Evolutionary conservation across 1,140 invertebrate genomes (phyloP), one percentile per base, ranked within the genome.

Genomic region (Bombus haemorrhoidalis): DNA sequence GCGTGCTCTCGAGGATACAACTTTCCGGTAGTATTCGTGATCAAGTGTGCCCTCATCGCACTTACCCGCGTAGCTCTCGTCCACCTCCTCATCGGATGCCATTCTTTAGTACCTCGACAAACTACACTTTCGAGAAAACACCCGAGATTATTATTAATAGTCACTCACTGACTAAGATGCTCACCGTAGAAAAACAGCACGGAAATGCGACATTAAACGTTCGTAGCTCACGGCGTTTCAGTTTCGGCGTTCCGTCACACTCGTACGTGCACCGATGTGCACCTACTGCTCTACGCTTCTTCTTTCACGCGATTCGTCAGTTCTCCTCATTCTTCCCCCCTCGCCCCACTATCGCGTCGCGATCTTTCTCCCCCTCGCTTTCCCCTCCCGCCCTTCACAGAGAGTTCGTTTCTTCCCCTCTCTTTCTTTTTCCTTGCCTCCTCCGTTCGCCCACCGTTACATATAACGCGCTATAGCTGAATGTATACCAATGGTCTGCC

Each of bases 31-130:
- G 47, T 73, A 72, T 87, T 83, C 74, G 22, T 59, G 53, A 62
- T 4, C 39, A 6, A 43, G 47, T 41, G 43, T 57, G 37, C 22
- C 18, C 28, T 64, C 28, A 1, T 37, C 2, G 47, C 81, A 94
- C 96, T 97, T 96, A 97, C 97, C 97, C 96, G 97, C 97, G 93
- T 96, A 97, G 94, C 96, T 97, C 92, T 97, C 97, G 92, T 97
- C 97, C 91, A 97, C 96, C 95, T 97, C 97, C 91, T 97, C 97
- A 93, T 97, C 97, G 85, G 97, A 97, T 92, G 97, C 97, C 97
- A 97, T 97, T 94, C 85, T 90, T 74, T 76, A 74, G 41, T 25
- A 69, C 18, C 41, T 81, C 76, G 41, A 43, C 41, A 34, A 59
- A 59, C 62, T 75, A 68, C 59, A 73, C 66, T n/a, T n/a, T 32